Evolutionary conservation across 2,113 vertebrate genomes (phyloP).

Genomic region (Heliornis fulica): DNA sequence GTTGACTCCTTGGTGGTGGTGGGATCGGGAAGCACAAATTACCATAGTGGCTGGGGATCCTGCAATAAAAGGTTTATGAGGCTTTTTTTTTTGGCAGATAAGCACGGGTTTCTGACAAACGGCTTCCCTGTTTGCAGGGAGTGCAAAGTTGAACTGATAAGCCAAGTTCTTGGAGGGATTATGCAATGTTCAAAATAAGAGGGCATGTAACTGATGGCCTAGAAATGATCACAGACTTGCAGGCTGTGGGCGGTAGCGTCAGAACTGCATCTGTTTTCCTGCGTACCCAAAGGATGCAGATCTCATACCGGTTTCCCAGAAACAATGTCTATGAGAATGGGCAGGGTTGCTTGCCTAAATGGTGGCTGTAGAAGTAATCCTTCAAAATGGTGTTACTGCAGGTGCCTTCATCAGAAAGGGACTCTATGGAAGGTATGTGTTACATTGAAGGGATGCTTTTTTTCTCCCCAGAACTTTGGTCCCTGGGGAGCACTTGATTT

Average conservation of each 20-base stretch:
- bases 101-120: slow-evolving; percentile 17
- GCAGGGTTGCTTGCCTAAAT: background rate
- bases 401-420: background rate
- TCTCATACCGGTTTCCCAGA: background rate
- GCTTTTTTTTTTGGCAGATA: slow-evolving; percentile 39
- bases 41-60: background rate
- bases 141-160: slow-evolving; percentile 64
- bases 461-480: background rate
- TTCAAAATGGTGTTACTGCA: background rate
- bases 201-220: slow-evolving; percentile 3
- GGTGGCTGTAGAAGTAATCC: background rate
- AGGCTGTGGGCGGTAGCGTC: background rate
- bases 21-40: background rate
- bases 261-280: background rate
- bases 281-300: background rate
- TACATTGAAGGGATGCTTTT: background rate
- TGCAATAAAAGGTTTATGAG: slow-evolving; percentile 41
- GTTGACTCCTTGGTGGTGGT: background rate
- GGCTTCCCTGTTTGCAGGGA: slow-evolving; percentile 52
- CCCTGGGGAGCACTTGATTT: background rate
- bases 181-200: background rate
- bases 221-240: background rate
- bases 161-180: slow-evolving; percentile 36
- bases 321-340: background rate
- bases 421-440: background rate